Base-by-base conservation (phyloP, 1,140 invertebrate species). In the Lepidurus apus region DNA sequence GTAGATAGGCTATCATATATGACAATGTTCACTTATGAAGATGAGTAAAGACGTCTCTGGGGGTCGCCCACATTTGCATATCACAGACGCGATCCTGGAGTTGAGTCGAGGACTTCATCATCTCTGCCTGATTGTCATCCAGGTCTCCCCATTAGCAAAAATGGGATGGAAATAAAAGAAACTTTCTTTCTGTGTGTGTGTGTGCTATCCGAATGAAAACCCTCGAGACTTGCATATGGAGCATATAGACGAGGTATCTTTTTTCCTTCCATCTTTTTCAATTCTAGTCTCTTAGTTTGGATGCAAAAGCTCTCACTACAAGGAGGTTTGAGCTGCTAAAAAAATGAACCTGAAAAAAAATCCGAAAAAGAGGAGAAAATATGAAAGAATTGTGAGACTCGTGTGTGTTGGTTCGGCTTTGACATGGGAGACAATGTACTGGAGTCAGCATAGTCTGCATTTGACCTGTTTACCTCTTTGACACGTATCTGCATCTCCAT, bases 1-100 rank as follows among this genome's bases (percentile, higher is more conserved):
- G 53, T 21, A 65, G 53, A 65, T 65, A 65, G 53, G 53, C 53
- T 65, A 65, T 65, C 53, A 65, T 65, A 13, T 17, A 13, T 65
- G 53, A 65, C 53, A 65, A 65, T 65, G 53, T 65, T 65, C 53
- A 65, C 53, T 65, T 65, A 65, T 65, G 53, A 65, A 65, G 53
- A 65, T 65, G 53, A 65, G 53, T 65, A 21, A 65, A 65, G 53
- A 65, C 53, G 53, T 65, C 53, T 65, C 53, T 65, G 53, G 53
- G 53, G 53, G 53, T 13, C 17, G 9, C 53, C 53, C 53, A 13
- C 53, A 65, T 65, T 65, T 65, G 53, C 53, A 65, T 65, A 65
- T 65, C 53, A 65, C 17, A 65, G 53, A 65, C 53, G 53, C 53
- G 8, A 17, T 65, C 53, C 53, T 21, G 17, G 53, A 65, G 21